phyloP scores from a whole-genome alignment of 2,113 vertebrate genomes.

The Zosterops pallidus region DNA sequence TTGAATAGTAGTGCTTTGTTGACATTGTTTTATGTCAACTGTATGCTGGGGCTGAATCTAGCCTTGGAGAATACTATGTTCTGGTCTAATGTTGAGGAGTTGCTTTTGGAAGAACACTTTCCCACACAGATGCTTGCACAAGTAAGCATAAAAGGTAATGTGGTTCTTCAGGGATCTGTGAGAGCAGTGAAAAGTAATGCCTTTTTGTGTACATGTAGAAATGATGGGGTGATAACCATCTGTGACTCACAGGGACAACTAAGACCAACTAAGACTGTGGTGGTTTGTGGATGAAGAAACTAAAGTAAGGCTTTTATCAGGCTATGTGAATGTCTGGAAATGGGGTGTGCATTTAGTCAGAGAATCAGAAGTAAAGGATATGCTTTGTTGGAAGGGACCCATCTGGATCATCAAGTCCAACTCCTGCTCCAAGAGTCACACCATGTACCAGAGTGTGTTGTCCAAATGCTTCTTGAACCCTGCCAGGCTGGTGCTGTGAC shows the following conservation, averaged over 20 bases:
- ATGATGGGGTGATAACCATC: background rate
- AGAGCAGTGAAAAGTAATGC: background rate
- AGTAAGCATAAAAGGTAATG: background rate
- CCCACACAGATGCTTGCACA: accelerated
- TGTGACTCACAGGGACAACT: background rate
- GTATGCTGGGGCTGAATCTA: background rate
- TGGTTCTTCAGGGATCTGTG: background rate
- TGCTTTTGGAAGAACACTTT: background rate
- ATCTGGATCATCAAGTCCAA: background rate
- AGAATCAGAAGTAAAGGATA: background rate
- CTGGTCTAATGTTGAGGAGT: background rate
- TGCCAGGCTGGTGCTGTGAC: background rate
- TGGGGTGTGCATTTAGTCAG: background rate
- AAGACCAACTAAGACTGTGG: background rate
- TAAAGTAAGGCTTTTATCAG: background rate
- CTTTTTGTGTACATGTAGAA: background rate
- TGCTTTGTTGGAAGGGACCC: background rate
- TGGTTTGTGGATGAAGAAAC: background rate
- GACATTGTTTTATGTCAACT: background rate
- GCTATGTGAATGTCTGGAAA: background rate
- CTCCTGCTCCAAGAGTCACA: background rate
- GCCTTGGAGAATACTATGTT: background rate
- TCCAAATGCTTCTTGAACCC: background rate
- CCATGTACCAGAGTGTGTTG: background rate
- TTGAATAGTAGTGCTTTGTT: background rate